Base-by-base conservation (phyloP, 1,140 invertebrate species). In the Ganaspis sp. region DNA sequence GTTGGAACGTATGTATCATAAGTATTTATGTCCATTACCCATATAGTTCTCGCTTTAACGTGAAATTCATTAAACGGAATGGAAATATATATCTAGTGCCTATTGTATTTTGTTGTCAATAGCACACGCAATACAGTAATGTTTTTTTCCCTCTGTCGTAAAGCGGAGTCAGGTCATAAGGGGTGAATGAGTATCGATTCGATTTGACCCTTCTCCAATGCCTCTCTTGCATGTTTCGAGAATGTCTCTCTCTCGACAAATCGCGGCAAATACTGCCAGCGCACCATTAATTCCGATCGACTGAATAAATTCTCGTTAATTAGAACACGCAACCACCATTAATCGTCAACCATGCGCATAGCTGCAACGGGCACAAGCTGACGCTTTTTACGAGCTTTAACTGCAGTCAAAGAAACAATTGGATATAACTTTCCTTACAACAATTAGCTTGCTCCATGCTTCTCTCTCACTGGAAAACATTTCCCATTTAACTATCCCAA, bases 141-240 rank as follows among this genome's bases (percentile, higher is more conserved):
- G 73, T 74, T 81, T 69, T 81, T 78, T 76, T 64, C 45, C 54
- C 40, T 58, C 71, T 53, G 38, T 38, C 54, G 64, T 81, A 81
- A 73, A 78, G 58, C 58, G 23, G 58, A 64, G 73, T 69, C 76
- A 5, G 74, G 74, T 76, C 76, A 78, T 81, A 76, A 78, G 74
- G 23, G 73, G 40, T 74, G 74, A 76, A 78, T 71, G 73, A 53
- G 58, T 73, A 45, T 37, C 70, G 54, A 81, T 78, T 79, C 19
- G 69, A 74, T 82, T 78, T 78, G 73, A 49, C 40, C 75, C 69
- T 72, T 69, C 76, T 74, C 29, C 29, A 34, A 34, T 34, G 29
- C 70, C 42, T 26, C 19, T 37, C 69, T 72, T 75, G 26, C 37
- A 49, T 70, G 23, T 70, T 29, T 64, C 23, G 58, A 64, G 58